phyloP scores from a whole-genome alignment of 2,113 vertebrate genomes.

The Tylochromis polylepis region DNA sequence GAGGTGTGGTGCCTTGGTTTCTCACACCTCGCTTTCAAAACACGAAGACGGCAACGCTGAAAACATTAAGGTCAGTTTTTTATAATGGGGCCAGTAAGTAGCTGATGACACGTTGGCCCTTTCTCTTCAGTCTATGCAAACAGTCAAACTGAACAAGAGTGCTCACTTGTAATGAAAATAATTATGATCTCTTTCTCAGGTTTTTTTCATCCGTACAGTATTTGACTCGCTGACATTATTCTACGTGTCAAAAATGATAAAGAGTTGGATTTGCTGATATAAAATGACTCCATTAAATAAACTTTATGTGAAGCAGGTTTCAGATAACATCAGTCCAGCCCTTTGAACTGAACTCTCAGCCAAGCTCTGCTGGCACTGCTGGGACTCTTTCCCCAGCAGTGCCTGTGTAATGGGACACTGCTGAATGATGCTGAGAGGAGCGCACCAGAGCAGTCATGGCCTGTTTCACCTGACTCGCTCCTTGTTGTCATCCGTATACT shows the following conservation, averaged over 20 bases:
- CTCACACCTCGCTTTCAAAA: not conserved
- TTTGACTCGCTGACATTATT: not conserved
- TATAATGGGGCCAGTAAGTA: not conserved
- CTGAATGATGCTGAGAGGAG: conserved; percentile 27
- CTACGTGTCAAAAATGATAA: rapidly evolving
- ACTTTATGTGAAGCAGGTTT: not conserved
- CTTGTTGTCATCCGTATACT: not conserved
- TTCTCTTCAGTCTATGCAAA: not conserved
- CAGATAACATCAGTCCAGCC: not conserved
- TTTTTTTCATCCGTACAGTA: not conserved
- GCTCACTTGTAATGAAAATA: not conserved
- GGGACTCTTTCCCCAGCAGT: not conserved
- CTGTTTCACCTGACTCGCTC: conserved; percentile 41
- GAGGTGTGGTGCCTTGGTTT: not conserved
- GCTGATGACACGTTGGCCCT: rapidly evolving
- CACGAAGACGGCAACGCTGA: rapidly evolving
- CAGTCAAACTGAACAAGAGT: not conserved
- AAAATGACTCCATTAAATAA: not conserved
- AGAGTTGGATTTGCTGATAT: not conserved
- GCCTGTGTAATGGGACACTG: conserved; percentile 59
- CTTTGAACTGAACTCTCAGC: conserved; percentile 26
- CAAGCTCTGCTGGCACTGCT: not conserved
- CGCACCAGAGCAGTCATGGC: conserved; percentile 29
- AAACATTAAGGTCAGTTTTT: not conserved
- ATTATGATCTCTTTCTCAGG: not conserved